A percentile compares a stretch with the other conserved stretches of the same genome.
Evolutionary conservation across 2,888 invertebrate species (phyloP).

Genomic region (Idaea straminata): DNA sequence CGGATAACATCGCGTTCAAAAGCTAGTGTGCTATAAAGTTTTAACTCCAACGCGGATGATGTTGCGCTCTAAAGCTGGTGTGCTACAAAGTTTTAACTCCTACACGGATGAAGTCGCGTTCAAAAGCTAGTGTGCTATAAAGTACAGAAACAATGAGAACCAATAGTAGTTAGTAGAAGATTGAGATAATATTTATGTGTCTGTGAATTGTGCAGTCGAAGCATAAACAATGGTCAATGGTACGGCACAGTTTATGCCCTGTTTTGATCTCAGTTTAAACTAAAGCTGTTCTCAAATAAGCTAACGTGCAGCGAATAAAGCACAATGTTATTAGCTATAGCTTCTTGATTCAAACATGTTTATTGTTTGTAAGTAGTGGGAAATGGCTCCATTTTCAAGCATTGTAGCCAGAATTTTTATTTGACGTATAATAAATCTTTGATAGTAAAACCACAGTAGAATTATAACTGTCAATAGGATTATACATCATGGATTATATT

Average conservation of each 20-base stretch:
- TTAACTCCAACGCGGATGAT: too few species aligned
- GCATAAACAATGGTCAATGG: constrained; percentile 59
- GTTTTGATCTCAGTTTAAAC: constrained; percentile 13
- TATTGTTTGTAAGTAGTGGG: neutral
- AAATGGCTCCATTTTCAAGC: neutral
- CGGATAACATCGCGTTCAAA: too few species aligned
- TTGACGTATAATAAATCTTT: constrained; percentile 2
- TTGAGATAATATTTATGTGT: constrained; percentile 60
- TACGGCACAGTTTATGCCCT: constrained; percentile 54
- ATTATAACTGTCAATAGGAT: too few species aligned
- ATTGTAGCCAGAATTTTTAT: constrained; percentile 1
- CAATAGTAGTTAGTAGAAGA: constrained; percentile 26
- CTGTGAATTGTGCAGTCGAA: constrained; percentile 47
- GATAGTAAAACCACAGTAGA: too few species aligned
- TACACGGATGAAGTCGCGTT: too few species aligned
- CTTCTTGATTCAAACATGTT: neutral
- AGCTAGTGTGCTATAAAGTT: too few species aligned
- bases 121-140: neutral
- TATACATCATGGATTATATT: too few species aligned
- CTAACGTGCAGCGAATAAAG: constrained; percentile 21
- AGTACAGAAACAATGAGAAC: constrained; percentile 5
- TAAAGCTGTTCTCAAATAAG: constrained; percentile 13
- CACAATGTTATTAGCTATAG: neutral
- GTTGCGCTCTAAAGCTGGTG: too few species aligned
- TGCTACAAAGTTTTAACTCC: too few species aligned